These are phyloP conservation scores for Slavum lentiscoides DNA, from an alignment of 2,888 invertebrate species.

Conservation along the genomic window DNA sequence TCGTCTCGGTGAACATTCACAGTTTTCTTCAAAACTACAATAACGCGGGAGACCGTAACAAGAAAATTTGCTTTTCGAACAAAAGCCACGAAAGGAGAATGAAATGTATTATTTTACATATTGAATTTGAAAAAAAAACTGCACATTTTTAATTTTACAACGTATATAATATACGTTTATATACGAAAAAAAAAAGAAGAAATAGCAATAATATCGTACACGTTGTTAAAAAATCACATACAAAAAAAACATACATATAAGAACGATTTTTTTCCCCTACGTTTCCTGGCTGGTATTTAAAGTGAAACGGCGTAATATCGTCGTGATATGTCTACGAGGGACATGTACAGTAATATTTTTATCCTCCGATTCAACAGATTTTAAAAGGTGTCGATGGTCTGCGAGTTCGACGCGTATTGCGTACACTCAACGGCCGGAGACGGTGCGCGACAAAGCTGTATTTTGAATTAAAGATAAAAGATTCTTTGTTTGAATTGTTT, in stretches of 20 bases:
- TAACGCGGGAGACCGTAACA: background rate
- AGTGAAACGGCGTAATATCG: too few species aligned
- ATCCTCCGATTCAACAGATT: too few species aligned
- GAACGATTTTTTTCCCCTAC: background rate
- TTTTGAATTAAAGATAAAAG: slow-evolving; percentile 22
- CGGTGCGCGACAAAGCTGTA: background rate
- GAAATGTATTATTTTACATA: background rate
- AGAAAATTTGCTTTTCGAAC: background rate
- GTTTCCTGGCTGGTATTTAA: background rate
- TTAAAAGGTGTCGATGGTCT: background rate
- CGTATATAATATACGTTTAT: background rate
- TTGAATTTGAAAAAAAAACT: background rate
- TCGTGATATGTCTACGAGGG: too few species aligned
- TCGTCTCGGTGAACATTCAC: background rate
- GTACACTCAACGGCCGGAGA: background rate
- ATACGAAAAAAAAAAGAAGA: background rate
- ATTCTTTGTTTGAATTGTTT: slow-evolving; percentile 10
- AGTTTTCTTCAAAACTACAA: background rate
- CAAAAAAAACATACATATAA: too few species aligned
- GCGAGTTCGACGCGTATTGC: background rate
- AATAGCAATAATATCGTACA: background rate
- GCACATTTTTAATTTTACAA: background rate
- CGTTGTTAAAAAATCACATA: too few species aligned
- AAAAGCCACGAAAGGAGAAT: background rate
- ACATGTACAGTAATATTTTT: too few species aligned